Evolutionary conservation across 2,113 vertebrate species (phyloP), one percentile per base, ranked within the genome.

Genomic region (Mormyrus iriodes): DNA sequence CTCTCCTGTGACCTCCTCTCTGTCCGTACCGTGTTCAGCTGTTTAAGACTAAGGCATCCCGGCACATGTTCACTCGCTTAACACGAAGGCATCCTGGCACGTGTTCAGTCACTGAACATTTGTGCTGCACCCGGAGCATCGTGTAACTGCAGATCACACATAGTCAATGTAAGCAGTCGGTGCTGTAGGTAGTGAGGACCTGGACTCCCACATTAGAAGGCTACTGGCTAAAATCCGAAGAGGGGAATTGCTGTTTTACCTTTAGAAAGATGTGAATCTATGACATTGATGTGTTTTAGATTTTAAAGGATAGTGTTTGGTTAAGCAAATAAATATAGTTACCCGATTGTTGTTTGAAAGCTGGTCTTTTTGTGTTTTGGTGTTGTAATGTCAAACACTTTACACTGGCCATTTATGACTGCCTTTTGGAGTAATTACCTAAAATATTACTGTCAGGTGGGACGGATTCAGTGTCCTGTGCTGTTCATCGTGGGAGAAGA

Each of bases 401-500:
- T 3, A 44, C 79, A 83, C 2, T 39, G 79, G 31, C 13, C 19
- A 44, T 82, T 44, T 82, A 19, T 39, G 31, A 76, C 13, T 15
- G 79, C 19, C 1, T 46, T 76, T 76, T 76, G 13, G 69, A 76
- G 31, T 84, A 48, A 84, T 24, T 21, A 24, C 42, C 44, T 39
- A 39, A 44, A 3, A 0, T 84, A 3, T 48, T 42, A 2, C 21
- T 0, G 3, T 84, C 9, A 96, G 96, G 83, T 96, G 85, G 94
- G 94, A 27, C 88, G 65, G 39, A 83, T 96, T 31, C 88, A 86
- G 88, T 94, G 94, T 91, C 95, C 95, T 58, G 86, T 96, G 88
- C 12, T 96, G 91, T 52, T 96, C 76, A 89, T 96, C 4, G 93
- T 93, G 15, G 95, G 95, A 3, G 93, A 95, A 61, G 96, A 96